phyloP scores from a whole-genome alignment of 2,888 invertebrate species.

The Cacoxenus indagator region DNA sequence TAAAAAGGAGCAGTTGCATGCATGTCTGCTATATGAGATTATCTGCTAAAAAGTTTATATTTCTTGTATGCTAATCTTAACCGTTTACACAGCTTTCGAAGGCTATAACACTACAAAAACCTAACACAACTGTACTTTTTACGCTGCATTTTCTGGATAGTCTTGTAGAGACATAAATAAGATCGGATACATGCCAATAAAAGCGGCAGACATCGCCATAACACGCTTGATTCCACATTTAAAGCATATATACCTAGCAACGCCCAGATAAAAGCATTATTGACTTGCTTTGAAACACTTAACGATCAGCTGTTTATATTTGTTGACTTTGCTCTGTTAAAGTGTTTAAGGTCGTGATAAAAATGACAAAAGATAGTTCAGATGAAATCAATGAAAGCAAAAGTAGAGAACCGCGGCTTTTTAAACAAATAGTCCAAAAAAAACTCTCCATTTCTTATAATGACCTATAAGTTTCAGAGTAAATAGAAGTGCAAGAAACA shows the following conservation, averaged over 20 bases:
- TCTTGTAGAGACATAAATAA: not conserved
- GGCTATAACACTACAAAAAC: not conserved
- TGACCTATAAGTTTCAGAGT: no score
- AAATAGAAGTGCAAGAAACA: no score
- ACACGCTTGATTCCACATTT: not conserved
- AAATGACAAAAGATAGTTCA: no score
- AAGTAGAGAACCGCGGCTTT: no score
- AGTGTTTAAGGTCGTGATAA: no score
- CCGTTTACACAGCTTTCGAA: not conserved
- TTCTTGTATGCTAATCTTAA: no score
- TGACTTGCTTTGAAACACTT: not conserved
- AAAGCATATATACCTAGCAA: not conserved
- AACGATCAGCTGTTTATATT: constrained; percentile 14
- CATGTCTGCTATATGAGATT: no score
- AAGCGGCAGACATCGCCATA: not conserved
- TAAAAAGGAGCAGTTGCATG: no score
- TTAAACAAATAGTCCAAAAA: no score
- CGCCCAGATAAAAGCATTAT: not conserved
- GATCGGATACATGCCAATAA: not conserved
- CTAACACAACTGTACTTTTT: constrained; percentile 16
- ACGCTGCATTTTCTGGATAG: not conserved
- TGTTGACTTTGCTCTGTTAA: not conserved
- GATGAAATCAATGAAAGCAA: no score
- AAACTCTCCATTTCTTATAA: no score
- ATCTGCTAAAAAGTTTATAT: no score